Evolutionary conservation across 2,888 invertebrate genomes (phyloP).

Genomic region (Phyllotreta cruciferae): DNA sequence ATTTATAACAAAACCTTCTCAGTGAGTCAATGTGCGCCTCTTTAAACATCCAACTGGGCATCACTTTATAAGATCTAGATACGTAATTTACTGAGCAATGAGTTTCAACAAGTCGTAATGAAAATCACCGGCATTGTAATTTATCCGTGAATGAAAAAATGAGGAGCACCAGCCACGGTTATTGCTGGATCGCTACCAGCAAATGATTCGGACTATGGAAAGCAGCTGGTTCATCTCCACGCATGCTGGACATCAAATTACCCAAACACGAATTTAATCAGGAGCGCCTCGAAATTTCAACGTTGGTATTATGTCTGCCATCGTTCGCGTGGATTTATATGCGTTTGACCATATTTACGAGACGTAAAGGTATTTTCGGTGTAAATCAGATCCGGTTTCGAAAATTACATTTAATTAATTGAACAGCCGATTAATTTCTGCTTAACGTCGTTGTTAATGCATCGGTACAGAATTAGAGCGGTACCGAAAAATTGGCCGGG

Average conservation of each 20-base stretch:
- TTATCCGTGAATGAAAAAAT: constrained; percentile 32
- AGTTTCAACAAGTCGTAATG: constrained; percentile 40
- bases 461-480: background rate
- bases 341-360: constrained; percentile 11
- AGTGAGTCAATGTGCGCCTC: constrained; percentile 10
- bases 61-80: constrained; percentile 38
- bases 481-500: background rate
- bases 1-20: constrained; percentile 22
- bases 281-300: constrained; percentile 34
- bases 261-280: constrained; percentile 43
- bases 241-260: constrained; percentile 42
- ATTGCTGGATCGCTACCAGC: constrained; percentile 35
- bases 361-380: background rate
- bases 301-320: constrained; percentile 31
- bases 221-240: constrained; percentile 36
- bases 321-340: constrained; percentile 13
- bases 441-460: too few relatives aligned
- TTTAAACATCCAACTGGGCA: constrained; percentile 30
- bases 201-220: constrained; percentile 35
- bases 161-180: constrained; percentile 16
- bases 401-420: background rate
- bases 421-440: background rate
- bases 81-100: constrained; percentile 43
- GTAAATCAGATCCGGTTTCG: constrained; percentile 4
- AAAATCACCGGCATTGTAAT: constrained; percentile 39